Evolutionary conservation across 2,113 vertebrate genomes (phyloP).

Genomic region (Ploceus nigricollis): DNA sequence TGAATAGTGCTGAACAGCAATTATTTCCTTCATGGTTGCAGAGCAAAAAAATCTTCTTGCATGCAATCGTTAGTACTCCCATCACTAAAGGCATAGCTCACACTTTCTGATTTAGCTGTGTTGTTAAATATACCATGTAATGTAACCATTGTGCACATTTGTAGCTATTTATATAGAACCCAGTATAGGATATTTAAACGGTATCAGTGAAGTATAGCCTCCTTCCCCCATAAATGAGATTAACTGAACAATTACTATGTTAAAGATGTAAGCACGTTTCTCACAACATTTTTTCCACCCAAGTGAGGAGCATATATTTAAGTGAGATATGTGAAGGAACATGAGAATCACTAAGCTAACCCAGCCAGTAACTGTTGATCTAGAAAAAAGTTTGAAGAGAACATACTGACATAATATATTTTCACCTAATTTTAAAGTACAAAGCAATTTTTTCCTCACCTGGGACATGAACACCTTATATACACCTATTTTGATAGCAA

Average conservation of each 20-base stretch:
- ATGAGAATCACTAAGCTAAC: not conserved
- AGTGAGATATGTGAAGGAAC: not conserved
- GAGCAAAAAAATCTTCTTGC: constrained; percentile 63
- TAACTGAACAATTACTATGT: constrained; percentile 52
- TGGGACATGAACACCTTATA: not conserved
- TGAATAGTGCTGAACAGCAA: constrained; percentile 58
- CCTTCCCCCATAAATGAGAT: constrained; percentile 48
- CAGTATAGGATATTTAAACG: constrained; percentile 50
- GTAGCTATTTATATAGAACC: constrained; percentile 54
- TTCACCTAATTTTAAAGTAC: not conserved
- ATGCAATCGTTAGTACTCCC: constrained; percentile 48
- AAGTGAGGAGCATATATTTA: not conserved
- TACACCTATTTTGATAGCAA: not conserved
- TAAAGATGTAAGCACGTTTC: constrained; percentile 30
- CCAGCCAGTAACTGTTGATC: not conserved
- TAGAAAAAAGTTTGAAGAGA: not conserved
- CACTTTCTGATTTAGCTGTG: constrained; percentile 39
- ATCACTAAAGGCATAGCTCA: constrained; percentile 30
- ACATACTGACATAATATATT: not conserved
- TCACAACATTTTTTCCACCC: constrained; percentile 25
- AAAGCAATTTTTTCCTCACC: not conserved
- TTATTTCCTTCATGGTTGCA: constrained; percentile 66
- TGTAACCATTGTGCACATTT: constrained; percentile 59
- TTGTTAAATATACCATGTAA: constrained; percentile 70
- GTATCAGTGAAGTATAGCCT: constrained; percentile 54